phyloP scores from a whole-genome alignment of 2,888 invertebrate genomes.

The Tetrapedia diversipes region DNA sequence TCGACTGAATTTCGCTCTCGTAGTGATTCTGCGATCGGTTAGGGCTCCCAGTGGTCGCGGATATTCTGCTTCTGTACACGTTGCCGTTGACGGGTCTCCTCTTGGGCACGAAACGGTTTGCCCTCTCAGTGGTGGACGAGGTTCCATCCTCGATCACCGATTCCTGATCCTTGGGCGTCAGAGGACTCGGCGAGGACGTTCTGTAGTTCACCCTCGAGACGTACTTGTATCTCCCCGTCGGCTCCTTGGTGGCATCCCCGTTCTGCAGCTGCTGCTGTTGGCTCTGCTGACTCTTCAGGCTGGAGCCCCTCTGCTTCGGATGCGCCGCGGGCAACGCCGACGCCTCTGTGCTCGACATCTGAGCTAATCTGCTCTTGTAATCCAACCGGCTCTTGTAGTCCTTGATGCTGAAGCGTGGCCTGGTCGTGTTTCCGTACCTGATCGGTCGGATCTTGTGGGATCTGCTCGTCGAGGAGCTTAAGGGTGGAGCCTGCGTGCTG shows the following conservation, averaged over 20 bases:
- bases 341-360: slow-evolving; percentile 66
- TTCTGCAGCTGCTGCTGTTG: slow-evolving; percentile 47
- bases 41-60: slow-evolving; percentile 52
- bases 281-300: slow-evolving; percentile 33
- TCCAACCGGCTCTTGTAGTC: slow-evolving; percentile 88
- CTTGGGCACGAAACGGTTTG: slow-evolving; percentile 74
- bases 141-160: slow-evolving; percentile 18
- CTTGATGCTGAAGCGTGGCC: slow-evolving; percentile 90
- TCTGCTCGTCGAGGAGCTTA: slow-evolving; percentile 62
- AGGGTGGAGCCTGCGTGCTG: slow-evolving; percentile 48
- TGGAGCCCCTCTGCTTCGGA: slow-evolving; percentile 52
- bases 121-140: slow-evolving; percentile 71
- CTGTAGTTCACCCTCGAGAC: slow-evolving; percentile 74
- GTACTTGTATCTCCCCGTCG: slow-evolving; percentile 76
- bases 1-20: slow-evolving; percentile 45
- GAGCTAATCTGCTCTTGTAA: slow-evolving; percentile 73
- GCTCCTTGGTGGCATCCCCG: slow-evolving; percentile 62
- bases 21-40: slow-evolving; percentile 34
- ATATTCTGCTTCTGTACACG: slow-evolving; percentile 76
- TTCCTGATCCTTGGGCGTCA: slow-evolving; percentile 50
- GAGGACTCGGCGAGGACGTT: slow-evolving; percentile 67
- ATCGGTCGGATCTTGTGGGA: slow-evolving; percentile 75
- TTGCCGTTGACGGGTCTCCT: slow-evolving; percentile 71
- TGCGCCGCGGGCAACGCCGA: slow-evolving; percentile 35
- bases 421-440: slow-evolving; percentile 83